These are phyloP conservation scores for Acrobasis repandana DNA, from an alignment of 2,888 invertebrate species.

Conservation along the genomic window DNA sequence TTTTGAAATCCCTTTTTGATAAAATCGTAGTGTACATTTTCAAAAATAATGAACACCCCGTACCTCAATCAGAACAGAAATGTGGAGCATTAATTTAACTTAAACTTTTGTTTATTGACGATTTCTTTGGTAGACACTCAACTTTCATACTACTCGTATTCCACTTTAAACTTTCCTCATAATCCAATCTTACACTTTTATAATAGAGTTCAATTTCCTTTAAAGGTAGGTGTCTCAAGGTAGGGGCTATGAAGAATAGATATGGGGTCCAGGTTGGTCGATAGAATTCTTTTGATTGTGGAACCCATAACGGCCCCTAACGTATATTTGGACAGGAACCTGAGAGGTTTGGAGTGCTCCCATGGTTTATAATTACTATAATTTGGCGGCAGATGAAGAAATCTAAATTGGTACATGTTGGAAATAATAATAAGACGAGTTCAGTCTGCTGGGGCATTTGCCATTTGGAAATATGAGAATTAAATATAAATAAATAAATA, in stretches of 20 bases:
- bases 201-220: slow-evolving; percentile 37
- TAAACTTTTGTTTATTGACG: slow-evolving; percentile 79
- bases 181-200: slow-evolving; percentile 27
- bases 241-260: slow-evolving; percentile 77
- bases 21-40: background rate
- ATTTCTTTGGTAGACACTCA: slow-evolving; percentile 76
- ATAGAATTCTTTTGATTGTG: slow-evolving; percentile 75
- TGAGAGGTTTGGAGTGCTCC: slow-evolving; percentile 77
- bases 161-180: slow-evolving; percentile 28
- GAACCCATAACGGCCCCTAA: slow-evolving; percentile 78
- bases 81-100: slow-evolving; percentile 71
- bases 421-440: slow-evolving; percentile 25
- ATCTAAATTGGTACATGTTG: slow-evolving; percentile 38
- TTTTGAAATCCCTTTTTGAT: background rate
- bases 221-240: slow-evolving; percentile 35
- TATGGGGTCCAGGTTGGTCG: slow-evolving; percentile 72
- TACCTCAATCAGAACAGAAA: slow-evolving; percentile 50
- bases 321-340: slow-evolving; percentile 82
- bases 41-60: slow-evolving; percentile 42
- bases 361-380: slow-evolving; percentile 79
- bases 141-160: slow-evolving; percentile 52
- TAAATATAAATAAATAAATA: too few species aligned
- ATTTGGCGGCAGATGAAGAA: slow-evolving; percentile 75
- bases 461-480: background rate
- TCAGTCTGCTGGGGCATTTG: background rate